Conservation (phyloP, 2,113 vertebrate genomes). For the Leiothrix lutea region DNA sequence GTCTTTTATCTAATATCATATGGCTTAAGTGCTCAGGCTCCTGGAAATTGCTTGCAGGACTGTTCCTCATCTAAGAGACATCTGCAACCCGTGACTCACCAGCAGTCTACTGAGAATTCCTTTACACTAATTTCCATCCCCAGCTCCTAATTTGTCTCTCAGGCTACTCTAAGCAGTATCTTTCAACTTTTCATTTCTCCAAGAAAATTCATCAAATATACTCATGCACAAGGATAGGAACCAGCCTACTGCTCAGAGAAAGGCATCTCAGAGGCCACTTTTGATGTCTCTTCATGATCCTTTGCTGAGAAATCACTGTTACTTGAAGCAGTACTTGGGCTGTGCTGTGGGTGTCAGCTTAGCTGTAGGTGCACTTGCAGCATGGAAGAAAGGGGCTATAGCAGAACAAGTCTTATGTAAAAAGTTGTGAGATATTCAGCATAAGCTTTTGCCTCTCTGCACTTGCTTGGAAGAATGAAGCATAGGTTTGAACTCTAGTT, state of each 20-base stretch:
- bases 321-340: background rate
- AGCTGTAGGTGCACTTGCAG: background rate
- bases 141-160: background rate
- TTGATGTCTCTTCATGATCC: background rate
- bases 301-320: background rate
- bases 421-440: background rate
- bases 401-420: background rate
- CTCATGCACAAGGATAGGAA: background rate
- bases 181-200: constrained; percentile 3
- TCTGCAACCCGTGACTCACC: background rate
- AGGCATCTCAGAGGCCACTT: background rate
- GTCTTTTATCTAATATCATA: constrained; percentile 5
- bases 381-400: background rate
- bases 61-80: constrained; percentile 13
- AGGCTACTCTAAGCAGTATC: background rate
- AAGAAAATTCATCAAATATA: background rate
- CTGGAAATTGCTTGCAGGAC: background rate
- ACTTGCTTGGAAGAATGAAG: background rate
- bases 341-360: background rate
- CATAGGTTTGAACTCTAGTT: background rate
- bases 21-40: background rate
- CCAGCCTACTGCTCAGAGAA: background rate
- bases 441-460: background rate
- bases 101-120: background rate
- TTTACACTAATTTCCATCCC: background rate